Evolutionary conservation across 2,113 vertebrate species (phyloP), one percentile per base, ranked within the genome.

Genomic region (Proteles cristata): DNA sequence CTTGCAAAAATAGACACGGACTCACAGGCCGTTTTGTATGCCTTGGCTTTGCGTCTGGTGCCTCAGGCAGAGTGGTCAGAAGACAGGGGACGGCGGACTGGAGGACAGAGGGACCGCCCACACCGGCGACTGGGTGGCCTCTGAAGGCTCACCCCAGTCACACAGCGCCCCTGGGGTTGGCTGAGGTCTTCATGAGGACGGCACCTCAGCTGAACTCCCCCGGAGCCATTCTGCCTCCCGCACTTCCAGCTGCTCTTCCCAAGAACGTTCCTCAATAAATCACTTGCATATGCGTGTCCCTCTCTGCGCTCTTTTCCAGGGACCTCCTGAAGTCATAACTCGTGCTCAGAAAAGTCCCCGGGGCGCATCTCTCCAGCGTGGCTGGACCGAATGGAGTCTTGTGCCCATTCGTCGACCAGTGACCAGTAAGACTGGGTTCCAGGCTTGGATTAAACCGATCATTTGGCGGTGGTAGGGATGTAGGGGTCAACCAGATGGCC

Each of bases 141-240:
- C 26, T 14, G n/a, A 61, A 14, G 12, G 65, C 4, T 0, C 23
- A 15, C 15, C 73, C 58, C 50, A 48, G 31, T 19, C 23, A 11
- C 35, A 8, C 3, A 2, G 19, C 2, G 23, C 21, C 4, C 61
- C 8, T 25, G 3, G 50, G 8, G 2, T 25, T 65, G 33, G 26
- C 35, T 43, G 23, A 66, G 19, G 19, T 4, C 82, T 48, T 33
- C 6, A 9, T 28, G 31, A 53, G 15, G 50, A 21, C 2, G 1
- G 19, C 7, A 10, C 17, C 10, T 9, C 2, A 4, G 17, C 12
- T n/a, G 26, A 35, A 48, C 19, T 28, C 25, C 4, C 7, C 7
- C 63, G 1, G 28, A 3, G 28, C 23, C 35, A 1, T 23, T 33
- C 15, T 90, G 8, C 31, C 33, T 61, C 21, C 28, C 4, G 8